These are phyloP conservation scores for Lacanobia wlatinum DNA, from an alignment of 2,888 invertebrate genomes.

Conservation along the genomic window DNA sequence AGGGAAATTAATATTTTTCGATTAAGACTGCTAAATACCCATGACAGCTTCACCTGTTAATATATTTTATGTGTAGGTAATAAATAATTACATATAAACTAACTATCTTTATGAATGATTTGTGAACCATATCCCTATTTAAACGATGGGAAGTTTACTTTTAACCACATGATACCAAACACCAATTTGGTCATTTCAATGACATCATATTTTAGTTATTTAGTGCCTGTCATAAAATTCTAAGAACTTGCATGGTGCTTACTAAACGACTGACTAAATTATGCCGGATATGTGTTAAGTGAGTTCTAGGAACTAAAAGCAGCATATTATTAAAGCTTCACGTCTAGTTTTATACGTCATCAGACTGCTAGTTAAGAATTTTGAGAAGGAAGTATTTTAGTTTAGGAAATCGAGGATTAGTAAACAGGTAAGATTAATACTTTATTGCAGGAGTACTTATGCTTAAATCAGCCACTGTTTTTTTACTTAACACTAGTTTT, in stretches of 20 bases:
- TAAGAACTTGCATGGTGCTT: constrained; percentile 42
- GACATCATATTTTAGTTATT: constrained; percentile 56
- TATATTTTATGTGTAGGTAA: background rate
- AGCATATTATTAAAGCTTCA: constrained; percentile 28
- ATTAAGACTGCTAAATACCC: background rate
- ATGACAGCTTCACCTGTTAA: background rate
- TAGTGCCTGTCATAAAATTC: constrained; percentile 45
- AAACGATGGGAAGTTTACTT: constrained; percentile 1
- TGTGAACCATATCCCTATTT: background rate
- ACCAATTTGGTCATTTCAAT: constrained; percentile 26
- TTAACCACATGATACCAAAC: constrained; percentile 24
- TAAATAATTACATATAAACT: background rate
- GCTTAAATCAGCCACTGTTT: background rate
- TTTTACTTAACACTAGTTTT: background rate
- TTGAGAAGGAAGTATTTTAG: background rate
- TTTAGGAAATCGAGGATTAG: constrained; percentile 7
- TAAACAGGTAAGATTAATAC: background rate
- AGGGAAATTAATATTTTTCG: constrained; percentile 1
- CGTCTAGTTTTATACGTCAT: constrained; percentile 24
- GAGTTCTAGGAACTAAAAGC: constrained; percentile 45
- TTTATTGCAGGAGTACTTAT: background rate
- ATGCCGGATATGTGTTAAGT: constrained; percentile 46
- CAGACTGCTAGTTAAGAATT: background rate
- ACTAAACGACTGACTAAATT: constrained; percentile 45
- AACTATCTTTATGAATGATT: background rate